Conservation (phyloP, 1,140 invertebrate genomes). For the Brachionus koreanus region DNA sequence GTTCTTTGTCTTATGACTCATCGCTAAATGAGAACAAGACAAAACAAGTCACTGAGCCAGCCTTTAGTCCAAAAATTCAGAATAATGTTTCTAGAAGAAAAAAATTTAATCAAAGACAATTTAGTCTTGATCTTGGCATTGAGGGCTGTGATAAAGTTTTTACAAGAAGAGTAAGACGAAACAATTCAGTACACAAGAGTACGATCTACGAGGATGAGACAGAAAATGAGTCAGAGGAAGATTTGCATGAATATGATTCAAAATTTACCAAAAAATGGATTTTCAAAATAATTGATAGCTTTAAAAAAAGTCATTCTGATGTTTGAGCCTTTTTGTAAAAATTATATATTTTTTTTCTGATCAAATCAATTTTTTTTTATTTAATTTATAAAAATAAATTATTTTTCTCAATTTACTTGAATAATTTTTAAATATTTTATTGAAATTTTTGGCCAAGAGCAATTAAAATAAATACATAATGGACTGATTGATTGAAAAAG, state of each 20-base stretch:
- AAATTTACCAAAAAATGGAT: conserved; percentile 29
- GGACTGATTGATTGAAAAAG: no score
- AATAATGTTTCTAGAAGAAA: background rate
- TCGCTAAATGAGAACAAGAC: background rate
- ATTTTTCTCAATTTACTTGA: no score
- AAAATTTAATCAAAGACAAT: background rate
- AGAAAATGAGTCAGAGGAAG: background rate
- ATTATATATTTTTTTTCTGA: conserved; percentile 5
- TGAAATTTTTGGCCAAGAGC: no score
- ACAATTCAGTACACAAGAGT: background rate
- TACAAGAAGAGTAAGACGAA: background rate
- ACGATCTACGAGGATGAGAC: background rate
- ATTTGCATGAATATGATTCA: background rate
- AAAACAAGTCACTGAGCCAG: background rate
- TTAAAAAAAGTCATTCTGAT: background rate
- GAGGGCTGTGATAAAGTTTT: background rate
- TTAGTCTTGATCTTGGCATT: conserved; percentile 7
- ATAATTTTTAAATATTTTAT: no score
- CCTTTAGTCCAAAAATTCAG: background rate
- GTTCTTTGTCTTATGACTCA: background rate
- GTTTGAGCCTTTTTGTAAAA: background rate
- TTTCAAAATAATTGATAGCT: background rate
- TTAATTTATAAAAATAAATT: background rate
- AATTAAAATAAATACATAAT: no score
- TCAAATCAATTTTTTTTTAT: background rate